These are phyloP conservation scores for Chlamydotis undulata DNA, from an alignment of 2,113 vertebrate species.

Conservation along the genomic window DNA sequence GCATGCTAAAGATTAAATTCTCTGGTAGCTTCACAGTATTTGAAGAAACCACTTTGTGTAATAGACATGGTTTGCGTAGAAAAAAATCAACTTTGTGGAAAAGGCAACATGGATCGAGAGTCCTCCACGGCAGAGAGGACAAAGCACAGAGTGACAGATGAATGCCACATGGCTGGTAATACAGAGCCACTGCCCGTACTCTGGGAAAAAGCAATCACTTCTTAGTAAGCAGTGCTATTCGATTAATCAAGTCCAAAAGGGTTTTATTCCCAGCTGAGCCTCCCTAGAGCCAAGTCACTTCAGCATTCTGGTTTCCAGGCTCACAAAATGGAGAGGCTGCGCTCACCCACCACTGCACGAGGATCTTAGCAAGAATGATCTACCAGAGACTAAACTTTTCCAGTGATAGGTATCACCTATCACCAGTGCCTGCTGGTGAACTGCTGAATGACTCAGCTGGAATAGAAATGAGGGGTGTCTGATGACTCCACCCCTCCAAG, in stretches of 20 bases:
- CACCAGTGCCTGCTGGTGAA: not conserved
- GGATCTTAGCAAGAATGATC: not conserved
- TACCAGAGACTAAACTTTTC: not conserved
- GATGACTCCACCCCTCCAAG: not conserved
- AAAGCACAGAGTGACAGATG: not conserved
- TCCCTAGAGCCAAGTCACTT: not conserved
- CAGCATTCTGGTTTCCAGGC: not conserved
- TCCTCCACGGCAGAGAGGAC: not conserved
- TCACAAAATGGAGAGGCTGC: not conserved
- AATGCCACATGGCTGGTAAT: not conserved
- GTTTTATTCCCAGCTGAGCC: not conserved
- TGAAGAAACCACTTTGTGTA: not conserved
- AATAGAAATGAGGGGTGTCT: not conserved
- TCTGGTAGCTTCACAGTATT: not conserved
- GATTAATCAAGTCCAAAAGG: not conserved
- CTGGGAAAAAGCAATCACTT: not conserved
- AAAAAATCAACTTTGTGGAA: not conserved
- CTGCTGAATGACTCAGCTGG: not conserved
- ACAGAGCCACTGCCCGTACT: not conserved
- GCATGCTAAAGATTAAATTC: not conserved
- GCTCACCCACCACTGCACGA: not conserved
- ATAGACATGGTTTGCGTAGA: not conserved
- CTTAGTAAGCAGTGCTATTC: not conserved
- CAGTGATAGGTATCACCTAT: rapidly evolving
- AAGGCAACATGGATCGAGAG: not conserved